A percentile compares a stretch with the other conserved stretches of the same genome.
Conservation (phyloP, 1,140 invertebrate genomes). For the Cherax quadricarinatus region DNA sequence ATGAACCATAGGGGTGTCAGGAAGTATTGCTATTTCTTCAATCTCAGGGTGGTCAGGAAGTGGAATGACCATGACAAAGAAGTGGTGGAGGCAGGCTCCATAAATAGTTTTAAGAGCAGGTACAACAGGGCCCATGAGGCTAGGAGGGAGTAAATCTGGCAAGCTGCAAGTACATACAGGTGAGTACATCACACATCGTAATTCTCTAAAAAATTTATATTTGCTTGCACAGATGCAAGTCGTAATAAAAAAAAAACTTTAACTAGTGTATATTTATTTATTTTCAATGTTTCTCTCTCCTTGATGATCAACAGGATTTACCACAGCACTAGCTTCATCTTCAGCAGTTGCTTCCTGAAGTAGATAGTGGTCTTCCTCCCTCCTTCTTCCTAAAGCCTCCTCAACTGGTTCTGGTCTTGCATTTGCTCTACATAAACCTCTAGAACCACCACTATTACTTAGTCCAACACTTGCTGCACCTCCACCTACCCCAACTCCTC, state of each 20-base stretch:
- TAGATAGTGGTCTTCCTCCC: slow-evolving; percentile 23
- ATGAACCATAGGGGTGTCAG: too few relatives aligned
- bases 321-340: background rate
- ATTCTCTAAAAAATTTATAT: background rate
- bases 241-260: background rate
- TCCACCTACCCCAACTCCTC: slow-evolving; percentile 17
- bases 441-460: background rate
- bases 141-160: too few relatives aligned
- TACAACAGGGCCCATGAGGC: too few relatives aligned
- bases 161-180: too few relatives aligned
- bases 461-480: slow-evolving; percentile 17
- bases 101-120: too few relatives aligned
- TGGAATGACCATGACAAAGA: too few relatives aligned
- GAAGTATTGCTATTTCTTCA: too few relatives aligned
- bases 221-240: background rate
- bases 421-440: background rate
- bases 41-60: too few relatives aligned
- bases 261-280: background rate
- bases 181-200: background rate
- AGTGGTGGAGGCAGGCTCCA: too few relatives aligned
- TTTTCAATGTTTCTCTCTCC: background rate
- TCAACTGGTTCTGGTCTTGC: slow-evolving; percentile 38
- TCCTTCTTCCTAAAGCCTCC: slow-evolving; percentile 14
- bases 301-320: slow-evolving; percentile 7
- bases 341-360: slow-evolving; percentile 16